Evolutionary conservation across 1,140 invertebrate genomes (phyloP).

Genomic region (Drosophila malerkotliana): DNA sequence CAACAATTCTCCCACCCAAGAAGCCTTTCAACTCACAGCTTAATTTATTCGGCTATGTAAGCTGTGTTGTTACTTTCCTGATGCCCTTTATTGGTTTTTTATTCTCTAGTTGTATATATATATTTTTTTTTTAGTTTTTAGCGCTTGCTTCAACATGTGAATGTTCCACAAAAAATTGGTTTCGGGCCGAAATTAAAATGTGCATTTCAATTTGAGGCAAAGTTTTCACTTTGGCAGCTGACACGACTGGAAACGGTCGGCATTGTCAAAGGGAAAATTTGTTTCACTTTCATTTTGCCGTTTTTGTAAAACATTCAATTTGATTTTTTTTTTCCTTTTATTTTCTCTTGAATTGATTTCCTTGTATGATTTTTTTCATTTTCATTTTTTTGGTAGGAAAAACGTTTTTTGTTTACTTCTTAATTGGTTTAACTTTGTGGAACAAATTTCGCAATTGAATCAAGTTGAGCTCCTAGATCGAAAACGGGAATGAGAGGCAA

Average conservation of each 20-base stretch:
- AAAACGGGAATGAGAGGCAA: conserved; percentile 84
- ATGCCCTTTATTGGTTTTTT: conserved; percentile 34
- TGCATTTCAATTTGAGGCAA: conserved; percentile 70
- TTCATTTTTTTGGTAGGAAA: conserved; percentile 27
- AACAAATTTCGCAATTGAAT: conserved; percentile 84
- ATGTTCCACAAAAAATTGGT: conserved; percentile 82
- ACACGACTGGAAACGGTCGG: conserved; percentile 16
- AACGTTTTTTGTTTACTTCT: conserved; percentile 47
- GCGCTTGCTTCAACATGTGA: conserved; percentile 83
- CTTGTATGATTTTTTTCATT: conserved; percentile 23
- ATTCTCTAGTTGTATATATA: conserved; percentile 25
- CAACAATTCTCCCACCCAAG: conserved; percentile 46
- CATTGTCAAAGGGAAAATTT: conserved; percentile 66
- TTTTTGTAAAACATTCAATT: conserved; percentile 83
- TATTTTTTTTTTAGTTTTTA: conserved; percentile 51
- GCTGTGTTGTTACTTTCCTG: conserved; percentile 40
- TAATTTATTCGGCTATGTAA: conserved; percentile 36
- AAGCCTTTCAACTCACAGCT: conserved; percentile 48
- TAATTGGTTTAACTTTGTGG: conserved; percentile 72
- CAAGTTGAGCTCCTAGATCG: conserved; percentile 84
- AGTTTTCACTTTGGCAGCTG: conserved; percentile 65
- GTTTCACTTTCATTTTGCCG: conserved; percentile 50
- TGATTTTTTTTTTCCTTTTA: conserved; percentile 33
- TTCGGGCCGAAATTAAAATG: conserved; percentile 70
- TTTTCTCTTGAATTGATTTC: conserved; percentile 21